Evolutionary conservation across 2,888 invertebrate species (phyloP).

Genomic region (Hemaris fuciformis): DNA sequence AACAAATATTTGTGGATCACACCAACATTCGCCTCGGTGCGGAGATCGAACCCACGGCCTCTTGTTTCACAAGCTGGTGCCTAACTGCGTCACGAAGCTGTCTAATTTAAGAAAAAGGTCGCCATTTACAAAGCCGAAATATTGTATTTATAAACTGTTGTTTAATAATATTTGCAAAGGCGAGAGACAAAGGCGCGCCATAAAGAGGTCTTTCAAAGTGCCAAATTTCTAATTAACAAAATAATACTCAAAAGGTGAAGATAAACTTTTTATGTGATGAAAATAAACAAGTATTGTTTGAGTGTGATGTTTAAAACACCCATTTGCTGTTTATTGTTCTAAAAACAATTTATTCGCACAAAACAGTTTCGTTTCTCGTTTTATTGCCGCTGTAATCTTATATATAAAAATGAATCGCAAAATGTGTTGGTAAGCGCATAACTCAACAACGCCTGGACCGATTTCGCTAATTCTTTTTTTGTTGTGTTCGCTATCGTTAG

Average conservation of each 20-base stretch:
- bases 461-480: no score
- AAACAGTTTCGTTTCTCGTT: slow-evolving; percentile 22
- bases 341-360: not conserved
- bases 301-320: not conserved
- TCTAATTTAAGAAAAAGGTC: no score
- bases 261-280: not conserved
- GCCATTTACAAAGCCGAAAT: not conserved
- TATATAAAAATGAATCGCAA: no score
- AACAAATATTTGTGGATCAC: no score
- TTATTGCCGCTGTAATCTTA: no score
- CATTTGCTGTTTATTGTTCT: not conserved
- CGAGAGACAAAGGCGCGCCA: not conserved
- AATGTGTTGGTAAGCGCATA: no score
- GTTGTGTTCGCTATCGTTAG: no score
- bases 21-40: no score
- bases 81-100: not conserved
- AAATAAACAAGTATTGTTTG: not conserved
- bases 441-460: no score
- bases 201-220: not conserved
- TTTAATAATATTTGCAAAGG: not conserved
- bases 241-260: not conserved
- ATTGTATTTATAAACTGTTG: not conserved
- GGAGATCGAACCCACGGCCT: no score
- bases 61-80: no score
- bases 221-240: slow-evolving; percentile 1